Evolutionary conservation across 2,113 vertebrate genomes (phyloP).

Genomic region (Taxidea taxus): DNA sequence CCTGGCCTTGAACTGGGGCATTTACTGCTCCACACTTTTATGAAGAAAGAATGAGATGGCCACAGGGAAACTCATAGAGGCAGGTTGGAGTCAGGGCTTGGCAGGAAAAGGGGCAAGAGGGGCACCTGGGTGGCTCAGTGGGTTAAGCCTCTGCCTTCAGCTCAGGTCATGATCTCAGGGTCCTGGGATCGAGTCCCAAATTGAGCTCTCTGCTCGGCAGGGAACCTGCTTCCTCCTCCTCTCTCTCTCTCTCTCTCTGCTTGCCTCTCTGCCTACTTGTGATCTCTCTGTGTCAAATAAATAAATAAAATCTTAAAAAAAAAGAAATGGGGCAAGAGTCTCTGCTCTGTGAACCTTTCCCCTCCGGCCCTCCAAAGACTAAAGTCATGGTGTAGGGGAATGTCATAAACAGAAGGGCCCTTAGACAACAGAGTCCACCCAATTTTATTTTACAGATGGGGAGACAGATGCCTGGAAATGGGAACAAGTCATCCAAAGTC

Average conservation of each 20-base stretch:
- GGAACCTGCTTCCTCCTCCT: too few relatives aligned
- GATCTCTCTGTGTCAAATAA: too few relatives aligned
- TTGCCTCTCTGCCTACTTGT: too few relatives aligned
- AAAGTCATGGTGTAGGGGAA: background rate
- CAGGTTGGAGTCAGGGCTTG: background rate
- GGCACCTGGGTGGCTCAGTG: too few relatives aligned
- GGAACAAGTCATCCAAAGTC: background rate
- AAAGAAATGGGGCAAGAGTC: background rate
- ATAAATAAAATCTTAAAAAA: too few relatives aligned
- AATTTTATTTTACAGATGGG: constrained; percentile 1
- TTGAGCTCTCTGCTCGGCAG: too few relatives aligned
- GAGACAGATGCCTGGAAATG: background rate
- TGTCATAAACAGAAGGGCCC: background rate
- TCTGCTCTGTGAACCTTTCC: background rate
- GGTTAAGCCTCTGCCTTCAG: too few relatives aligned
- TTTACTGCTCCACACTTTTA: background rate
- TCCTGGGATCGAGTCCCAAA: too few relatives aligned
- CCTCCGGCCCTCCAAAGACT: background rate
- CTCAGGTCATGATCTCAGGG: too few relatives aligned
- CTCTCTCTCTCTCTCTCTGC: too few relatives aligned
- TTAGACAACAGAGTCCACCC: background rate
- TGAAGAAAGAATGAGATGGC: background rate
- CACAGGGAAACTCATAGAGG: background rate
- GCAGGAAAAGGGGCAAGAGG: background rate
- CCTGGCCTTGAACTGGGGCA: background rate